A percentile compares a stretch with the other conserved stretches of the same genome.
These are phyloP conservation scores for Tauraco hartlaubi DNA, from an alignment of 2,797 vertebrate species.

Conservation along the genomic window DNA sequence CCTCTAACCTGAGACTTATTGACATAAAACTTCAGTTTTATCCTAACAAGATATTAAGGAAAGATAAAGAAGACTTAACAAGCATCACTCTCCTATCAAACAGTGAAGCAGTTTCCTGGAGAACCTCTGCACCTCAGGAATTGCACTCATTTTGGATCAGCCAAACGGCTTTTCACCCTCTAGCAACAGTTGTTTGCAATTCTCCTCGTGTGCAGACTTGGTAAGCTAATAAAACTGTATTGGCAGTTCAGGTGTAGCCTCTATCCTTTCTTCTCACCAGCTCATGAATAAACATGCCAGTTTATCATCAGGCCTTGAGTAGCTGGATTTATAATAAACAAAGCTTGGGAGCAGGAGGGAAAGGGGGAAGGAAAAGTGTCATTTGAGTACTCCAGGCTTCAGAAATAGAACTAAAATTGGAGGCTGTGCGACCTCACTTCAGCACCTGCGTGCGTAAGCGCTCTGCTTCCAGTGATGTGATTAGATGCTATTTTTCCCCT, in stretches of 20 bases:
- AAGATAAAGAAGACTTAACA: neutral
- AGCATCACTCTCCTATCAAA: neutral
- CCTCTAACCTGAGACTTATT: neutral
- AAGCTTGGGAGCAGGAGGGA: conserved; percentile 23
- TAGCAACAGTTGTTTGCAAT: neutral
- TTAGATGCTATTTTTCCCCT: conserved; percentile 53
- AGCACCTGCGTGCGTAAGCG: neutral
- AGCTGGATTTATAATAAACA: conserved; percentile 5
- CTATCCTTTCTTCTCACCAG: neutral
- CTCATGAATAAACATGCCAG: conserved; percentile 38
- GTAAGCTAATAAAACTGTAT: neutral
- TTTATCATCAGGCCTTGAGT: neutral
- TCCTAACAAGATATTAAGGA: neutral
- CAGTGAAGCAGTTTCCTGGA: neutral
- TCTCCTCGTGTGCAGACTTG: neutral
- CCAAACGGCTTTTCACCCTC: neutral
- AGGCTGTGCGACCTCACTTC: conserved; percentile 10
- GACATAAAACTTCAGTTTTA: neutral
- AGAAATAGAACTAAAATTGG: conserved; percentile 56
- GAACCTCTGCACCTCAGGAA: neutral
- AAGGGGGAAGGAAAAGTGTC: conserved; percentile 17
- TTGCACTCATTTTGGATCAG: fast-evolving
- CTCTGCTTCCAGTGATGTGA: neutral
- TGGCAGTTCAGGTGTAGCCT: neutral
- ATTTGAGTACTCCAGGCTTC: conserved; percentile 43